Base-by-base conservation (phyloP, 2,797 vertebrate genomes). In the Momotus momota region DNA sequence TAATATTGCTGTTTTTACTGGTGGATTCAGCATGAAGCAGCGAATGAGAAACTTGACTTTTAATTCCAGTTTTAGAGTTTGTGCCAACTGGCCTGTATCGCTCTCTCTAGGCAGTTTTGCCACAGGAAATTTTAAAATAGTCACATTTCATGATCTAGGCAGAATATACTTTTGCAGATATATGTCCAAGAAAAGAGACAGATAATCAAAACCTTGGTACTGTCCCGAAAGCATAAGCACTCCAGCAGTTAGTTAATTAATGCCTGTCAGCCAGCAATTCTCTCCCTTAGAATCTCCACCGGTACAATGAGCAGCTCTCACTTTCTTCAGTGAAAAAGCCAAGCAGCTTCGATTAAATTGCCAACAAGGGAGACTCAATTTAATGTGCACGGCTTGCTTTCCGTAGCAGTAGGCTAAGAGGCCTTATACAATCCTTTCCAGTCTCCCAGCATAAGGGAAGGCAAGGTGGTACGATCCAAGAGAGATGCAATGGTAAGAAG, bases 161-260 rank as follows among this genome's bases (percentile, higher is more conserved):
- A 86, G 58, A 58, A 62, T 27, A 69, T 7, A 45, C 14, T 62
- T 86, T 58, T 62, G 35, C 20, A 90, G 61, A 43, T 48, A 15
- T 9, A 52, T 8, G 23, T 52, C 22, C 65, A 81, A 62, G 21
- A 35, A 46, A 86, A 84, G 9, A 81, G 49, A 89, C 2, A 61
- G n/a, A 64, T 12, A 61, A 83, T 45, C 49, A 91, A 92, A 92
- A 65, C 55, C 62, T 23, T 35, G 31, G 14, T 81, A 49, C n/a
- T 60, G 33, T 23, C 70, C 51, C 0, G 2, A 75, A 95, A 81
- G 29, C 4, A 1, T 58, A 57, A 84, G 23, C 43, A 51, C 58
- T 75, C 66, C 62, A 88, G 77, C n/a, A 75, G 70, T 72, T 60
- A 52, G n/a, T 58, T 88, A 94, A 86, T 72, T 88, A 86, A 78